phyloP scores from a whole-genome alignment of 1,140 invertebrate genomes.

The Philotrypesis tridentata region DNA sequence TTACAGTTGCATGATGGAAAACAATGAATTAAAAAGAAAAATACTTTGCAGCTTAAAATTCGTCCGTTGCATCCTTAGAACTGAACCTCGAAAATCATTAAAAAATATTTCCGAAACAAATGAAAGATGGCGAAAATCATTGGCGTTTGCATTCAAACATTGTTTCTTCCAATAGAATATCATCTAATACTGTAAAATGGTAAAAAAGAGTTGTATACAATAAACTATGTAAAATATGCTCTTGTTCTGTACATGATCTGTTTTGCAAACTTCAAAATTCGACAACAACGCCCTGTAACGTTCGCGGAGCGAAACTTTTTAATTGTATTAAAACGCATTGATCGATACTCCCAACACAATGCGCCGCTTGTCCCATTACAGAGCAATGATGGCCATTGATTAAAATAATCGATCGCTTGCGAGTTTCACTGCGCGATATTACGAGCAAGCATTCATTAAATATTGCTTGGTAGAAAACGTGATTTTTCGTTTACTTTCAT shows the following conservation, averaged over 20 bases:
- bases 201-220: neutral
- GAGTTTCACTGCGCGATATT: neutral
- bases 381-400: neutral
- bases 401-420: neutral
- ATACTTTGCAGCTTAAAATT: slow-evolving; percentile 23
- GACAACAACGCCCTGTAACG: neutral
- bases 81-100: neutral
- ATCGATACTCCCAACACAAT: neutral
- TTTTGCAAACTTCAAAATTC: neutral
- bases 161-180: neutral
- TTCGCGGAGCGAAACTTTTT: neutral
- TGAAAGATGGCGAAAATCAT: neutral
- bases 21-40: neutral
- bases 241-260: neutral
- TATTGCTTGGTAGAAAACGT: slow-evolving; percentile 10
- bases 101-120: neutral
- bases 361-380: neutral
- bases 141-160: neutral
- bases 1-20: neutral
- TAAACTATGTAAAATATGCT: slow-evolving; percentile 2
- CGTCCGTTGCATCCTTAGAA: neutral
- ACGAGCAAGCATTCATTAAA: neutral
- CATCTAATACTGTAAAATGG: neutral
- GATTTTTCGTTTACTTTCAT: slow-evolving; percentile 40
- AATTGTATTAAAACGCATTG: neutral